Conservation (phyloP, 2,888 invertebrate species). For the Harmothoe impar region DNA sequence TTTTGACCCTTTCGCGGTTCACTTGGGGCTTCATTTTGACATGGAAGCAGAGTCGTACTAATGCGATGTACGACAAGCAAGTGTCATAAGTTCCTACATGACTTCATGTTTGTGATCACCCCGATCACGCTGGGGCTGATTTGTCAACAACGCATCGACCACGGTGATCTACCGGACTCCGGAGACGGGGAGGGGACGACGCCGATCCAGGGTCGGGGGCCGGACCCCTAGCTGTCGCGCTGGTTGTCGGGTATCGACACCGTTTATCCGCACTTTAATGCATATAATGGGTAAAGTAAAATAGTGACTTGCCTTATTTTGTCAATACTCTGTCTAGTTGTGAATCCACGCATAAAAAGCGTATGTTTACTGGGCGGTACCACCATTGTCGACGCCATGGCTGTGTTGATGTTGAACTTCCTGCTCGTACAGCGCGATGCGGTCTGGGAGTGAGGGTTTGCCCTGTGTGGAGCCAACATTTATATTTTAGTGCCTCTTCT, state of each 20-base stretch:
- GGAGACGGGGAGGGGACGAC: background rate
- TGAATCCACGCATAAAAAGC: slow-evolving; percentile 72
- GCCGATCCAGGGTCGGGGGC: background rate
- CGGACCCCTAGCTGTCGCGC: background rate
- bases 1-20: too few relatives aligned
- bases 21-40: too few relatives aligned
- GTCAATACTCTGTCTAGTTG: slow-evolving; percentile 68
- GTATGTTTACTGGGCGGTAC: slow-evolving; percentile 72
- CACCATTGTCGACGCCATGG: slow-evolving; percentile 70
- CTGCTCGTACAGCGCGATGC: slow-evolving; percentile 26
- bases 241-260: background rate
- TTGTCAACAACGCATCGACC: background rate
- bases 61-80: too few relatives aligned
- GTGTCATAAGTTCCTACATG: too few relatives aligned
- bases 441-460: slow-evolving; percentile 36
- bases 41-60: too few relatives aligned
- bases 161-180: background rate
- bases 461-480: slow-evolving; percentile 47
- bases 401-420: slow-evolving; percentile 58
- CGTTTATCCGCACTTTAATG: too few relatives aligned
- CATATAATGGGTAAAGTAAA: background rate
- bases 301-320: slow-evolving; percentile 68
- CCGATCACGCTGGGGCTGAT: too few relatives aligned
- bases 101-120: too few relatives aligned
- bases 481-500: slow-evolving; percentile 12